phyloP scores from a whole-genome alignment of 2,888 invertebrate genomes.

The Isoperla grammatica region DNA sequence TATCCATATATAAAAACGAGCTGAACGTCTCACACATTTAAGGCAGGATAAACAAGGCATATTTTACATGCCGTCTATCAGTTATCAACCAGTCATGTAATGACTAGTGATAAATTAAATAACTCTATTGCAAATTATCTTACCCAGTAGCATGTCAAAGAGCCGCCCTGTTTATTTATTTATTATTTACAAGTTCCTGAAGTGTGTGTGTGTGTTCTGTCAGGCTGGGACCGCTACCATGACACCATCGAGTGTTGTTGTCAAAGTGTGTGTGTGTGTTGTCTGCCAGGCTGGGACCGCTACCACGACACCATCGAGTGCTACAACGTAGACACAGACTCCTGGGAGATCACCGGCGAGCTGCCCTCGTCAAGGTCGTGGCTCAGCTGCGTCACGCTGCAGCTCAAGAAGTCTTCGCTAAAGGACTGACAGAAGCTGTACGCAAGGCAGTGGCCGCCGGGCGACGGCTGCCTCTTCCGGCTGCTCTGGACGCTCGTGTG shows the following conservation, averaged over 20 bases:
- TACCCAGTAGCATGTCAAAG: no score
- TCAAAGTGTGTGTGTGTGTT: no score
- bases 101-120: no score
- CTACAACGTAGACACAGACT: conserved; percentile 42
- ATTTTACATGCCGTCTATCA: no score
- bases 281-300: conserved; percentile 43
- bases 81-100: no score
- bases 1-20: no score
- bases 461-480: conserved; percentile 14
- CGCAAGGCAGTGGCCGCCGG: background rate
- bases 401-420: conserved; percentile 33
- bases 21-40: no score
- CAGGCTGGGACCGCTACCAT: conserved; percentile 47
- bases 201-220: no score
- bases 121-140: no score
- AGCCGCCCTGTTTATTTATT: no score
- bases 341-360: conserved; percentile 45
- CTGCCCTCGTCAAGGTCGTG: conserved; percentile 47
- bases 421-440: background rate
- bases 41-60: no score
- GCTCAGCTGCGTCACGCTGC: conserved; percentile 46
- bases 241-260: conserved; percentile 48
- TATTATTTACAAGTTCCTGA: no score
- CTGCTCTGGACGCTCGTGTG: conserved; percentile 23
- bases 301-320: conserved; percentile 48